Evolutionary conservation across 2,888 invertebrate species (phyloP).

Genomic region (Romanomermis culicivorax): DNA sequence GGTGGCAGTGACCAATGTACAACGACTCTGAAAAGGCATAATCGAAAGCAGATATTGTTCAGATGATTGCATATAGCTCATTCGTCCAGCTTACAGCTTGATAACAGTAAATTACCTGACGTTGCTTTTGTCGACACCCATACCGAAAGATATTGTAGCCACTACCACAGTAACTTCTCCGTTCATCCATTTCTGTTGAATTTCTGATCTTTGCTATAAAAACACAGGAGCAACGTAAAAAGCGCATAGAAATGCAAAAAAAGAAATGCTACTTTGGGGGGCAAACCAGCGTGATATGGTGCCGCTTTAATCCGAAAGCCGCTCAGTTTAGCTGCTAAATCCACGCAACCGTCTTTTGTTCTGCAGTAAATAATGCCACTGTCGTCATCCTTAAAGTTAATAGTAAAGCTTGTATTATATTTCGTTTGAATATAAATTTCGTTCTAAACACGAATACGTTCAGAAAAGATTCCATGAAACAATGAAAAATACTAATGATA

Average conservation of each 20-base stretch:
- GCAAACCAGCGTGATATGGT: constrained; percentile 23
- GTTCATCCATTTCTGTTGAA: constrained; percentile 75
- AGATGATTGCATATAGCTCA: background rate
- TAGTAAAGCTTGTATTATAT: background rate
- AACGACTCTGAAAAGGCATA: constrained; percentile 47
- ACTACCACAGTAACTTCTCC: constrained; percentile 72
- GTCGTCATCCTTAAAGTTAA: constrained; percentile 24
- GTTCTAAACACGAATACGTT: too few relatives aligned
- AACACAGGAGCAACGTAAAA: constrained; percentile 48
- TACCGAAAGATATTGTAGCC: constrained; percentile 94
- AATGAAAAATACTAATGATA: too few relatives aligned
- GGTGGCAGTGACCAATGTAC: constrained; percentile 89
- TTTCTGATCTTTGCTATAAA: constrained; percentile 42
- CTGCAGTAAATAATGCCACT: constrained; percentile 87
- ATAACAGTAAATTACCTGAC: too few relatives aligned
- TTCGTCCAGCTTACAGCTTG: too few relatives aligned
- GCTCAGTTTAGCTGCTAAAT: constrained; percentile 52
- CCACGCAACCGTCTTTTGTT: constrained; percentile 69
- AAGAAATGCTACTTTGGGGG: constrained; percentile 18
- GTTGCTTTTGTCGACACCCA: constrained; percentile 91
- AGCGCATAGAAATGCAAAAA: too few relatives aligned
- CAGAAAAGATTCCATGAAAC: too few relatives aligned
- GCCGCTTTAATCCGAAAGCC: constrained; percentile 29
- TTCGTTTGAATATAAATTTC: too few relatives aligned
- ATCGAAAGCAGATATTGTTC: background rate